phyloP scores from a whole-genome alignment of 2,888 invertebrate species.

The Azorinus chamasolen region DNA sequence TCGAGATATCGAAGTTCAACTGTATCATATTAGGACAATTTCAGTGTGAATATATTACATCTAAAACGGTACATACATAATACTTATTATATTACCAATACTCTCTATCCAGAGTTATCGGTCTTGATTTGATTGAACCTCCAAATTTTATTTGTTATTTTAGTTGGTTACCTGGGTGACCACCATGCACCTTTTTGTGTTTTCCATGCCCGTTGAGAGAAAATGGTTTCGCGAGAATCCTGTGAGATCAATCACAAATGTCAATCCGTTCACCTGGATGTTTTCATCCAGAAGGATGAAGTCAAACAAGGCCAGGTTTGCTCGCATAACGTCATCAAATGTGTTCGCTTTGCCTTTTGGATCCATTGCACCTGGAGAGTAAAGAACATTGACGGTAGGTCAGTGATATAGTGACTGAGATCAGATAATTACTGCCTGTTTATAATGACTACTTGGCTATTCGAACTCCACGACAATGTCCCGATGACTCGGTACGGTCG shows the following conservation, averaged over 20 bases:
- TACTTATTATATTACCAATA: too few species aligned
- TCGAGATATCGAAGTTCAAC: too few species aligned
- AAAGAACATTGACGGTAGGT: not conserved
- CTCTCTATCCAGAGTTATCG: too few species aligned
- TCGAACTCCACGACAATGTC: constrained; percentile 18
- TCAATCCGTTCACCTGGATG: constrained; percentile 66
- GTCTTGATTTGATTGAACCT: too few species aligned
- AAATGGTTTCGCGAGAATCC: constrained; percentile 64
- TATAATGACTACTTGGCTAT: constrained; percentile 40
- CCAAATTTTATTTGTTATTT: too few species aligned
- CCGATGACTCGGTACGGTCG: too few species aligned
- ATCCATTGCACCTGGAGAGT: constrained; percentile 61
- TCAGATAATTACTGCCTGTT: not conserved
- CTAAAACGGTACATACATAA: too few species aligned
- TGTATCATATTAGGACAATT: too few species aligned
- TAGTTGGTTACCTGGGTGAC: constrained; percentile 65
- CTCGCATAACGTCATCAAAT: constrained; percentile 64
- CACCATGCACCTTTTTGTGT: constrained; percentile 59
- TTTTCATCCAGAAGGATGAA: constrained; percentile 63
- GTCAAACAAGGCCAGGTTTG: constrained; percentile 61
- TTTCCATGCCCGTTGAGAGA: constrained; percentile 60
- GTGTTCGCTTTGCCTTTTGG: constrained; percentile 61
- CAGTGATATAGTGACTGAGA: not conserved
- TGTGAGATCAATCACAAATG: constrained; percentile 62
- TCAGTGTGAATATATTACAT: too few species aligned